Evolutionary conservation across 2,797 vertebrate genomes (phyloP).

Genomic region (Acestrorhynchus altus): DNA sequence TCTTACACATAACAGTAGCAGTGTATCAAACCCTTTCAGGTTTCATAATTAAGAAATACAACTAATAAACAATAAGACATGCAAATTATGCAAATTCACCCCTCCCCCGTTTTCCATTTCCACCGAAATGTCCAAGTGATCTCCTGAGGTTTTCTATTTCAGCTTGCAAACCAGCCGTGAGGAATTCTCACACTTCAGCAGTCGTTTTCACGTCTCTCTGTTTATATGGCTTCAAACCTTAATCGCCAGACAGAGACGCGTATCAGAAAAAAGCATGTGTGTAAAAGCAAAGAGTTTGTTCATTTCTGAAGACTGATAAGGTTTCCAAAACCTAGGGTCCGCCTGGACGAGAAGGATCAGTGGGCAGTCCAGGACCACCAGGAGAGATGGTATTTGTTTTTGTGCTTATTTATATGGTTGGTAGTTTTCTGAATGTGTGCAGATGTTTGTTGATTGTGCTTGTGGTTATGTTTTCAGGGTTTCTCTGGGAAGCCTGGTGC

Average conservation of each 20-base stretch:
- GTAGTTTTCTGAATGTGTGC: neutral
- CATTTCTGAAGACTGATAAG: neutral
- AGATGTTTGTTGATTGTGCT: conserved; percentile 10
- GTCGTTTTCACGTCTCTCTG: neutral
- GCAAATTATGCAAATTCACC: neutral
- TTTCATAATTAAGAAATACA: neutral
- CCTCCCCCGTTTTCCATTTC: neutral
- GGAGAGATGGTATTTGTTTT: conserved; percentile 80
- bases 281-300: neutral
- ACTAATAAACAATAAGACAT: neutral
- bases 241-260: neutral
- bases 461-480: conserved; percentile 74
- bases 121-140: neutral
- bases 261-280: neutral
- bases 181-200: neutral
- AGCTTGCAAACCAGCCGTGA: neutral
- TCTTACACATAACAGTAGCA: too few species aligned
- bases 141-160: neutral
- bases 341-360: conserved; percentile 73
- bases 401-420: conserved; percentile 4
- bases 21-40: neutral
- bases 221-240: neutral
- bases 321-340: conserved; percentile 77
- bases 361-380: conserved; percentile 71
- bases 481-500: conserved; percentile 83